Conservation (phyloP, 2,888 invertebrate genomes). For the Habroteleia sp. region DNA sequence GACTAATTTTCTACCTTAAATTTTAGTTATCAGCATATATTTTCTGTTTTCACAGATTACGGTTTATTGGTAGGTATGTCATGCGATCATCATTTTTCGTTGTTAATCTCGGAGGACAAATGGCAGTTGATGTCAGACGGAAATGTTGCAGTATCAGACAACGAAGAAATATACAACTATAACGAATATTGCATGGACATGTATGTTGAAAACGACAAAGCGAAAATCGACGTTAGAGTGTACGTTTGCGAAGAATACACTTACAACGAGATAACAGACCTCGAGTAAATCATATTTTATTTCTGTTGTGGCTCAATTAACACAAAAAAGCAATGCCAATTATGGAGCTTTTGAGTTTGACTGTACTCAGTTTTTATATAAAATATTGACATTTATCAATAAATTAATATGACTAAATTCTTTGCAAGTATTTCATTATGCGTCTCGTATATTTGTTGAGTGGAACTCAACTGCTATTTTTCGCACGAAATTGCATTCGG, state of each 20-base stretch:
- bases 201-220: conserved; percentile 2
- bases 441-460: no score
- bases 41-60: conserved; percentile 70
- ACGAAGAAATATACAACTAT: conserved; percentile 62
- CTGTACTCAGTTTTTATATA: no score
- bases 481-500: no score
- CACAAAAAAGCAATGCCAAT: no score
- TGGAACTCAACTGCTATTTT: no score
- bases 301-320: no score
- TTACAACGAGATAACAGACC: conserved; percentile 14
- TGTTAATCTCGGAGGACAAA: conserved; percentile 64
- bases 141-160: conserved; percentile 61
- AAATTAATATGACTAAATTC: no score
- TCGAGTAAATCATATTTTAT: conserved; percentile 33
- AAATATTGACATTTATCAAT: no score
- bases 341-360: no score
- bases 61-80: conserved; percentile 71
- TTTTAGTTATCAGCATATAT: no score
- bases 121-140: conserved; percentile 71
- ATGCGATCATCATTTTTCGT: conserved; percentile 68
- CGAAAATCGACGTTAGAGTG: conserved; percentile 13
- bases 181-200: conserved; percentile 76
- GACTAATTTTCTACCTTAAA: no score
- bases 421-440: no score
- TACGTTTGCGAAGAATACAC: conserved; percentile 18